Base-by-base conservation (phyloP, 2,113 vertebrate genomes). In the Erythrolamprus reginae region DNA sequence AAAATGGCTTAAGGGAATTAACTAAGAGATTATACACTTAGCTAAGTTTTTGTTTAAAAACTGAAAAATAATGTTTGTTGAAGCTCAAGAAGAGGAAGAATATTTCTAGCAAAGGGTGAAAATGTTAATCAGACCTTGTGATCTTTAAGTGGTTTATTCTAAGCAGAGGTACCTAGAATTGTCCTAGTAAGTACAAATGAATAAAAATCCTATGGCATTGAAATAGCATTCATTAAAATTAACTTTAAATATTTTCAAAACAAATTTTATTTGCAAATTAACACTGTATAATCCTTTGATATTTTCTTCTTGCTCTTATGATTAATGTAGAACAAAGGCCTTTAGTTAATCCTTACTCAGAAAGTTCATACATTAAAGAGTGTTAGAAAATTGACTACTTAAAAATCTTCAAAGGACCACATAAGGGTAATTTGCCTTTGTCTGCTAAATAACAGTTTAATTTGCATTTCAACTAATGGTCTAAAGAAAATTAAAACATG, bases 181-280 rank as follows among this genome's bases (percentile, higher is more conserved):
- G 50, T 50, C 4, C 50, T 24, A 48, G 9, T 52, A 50, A 45
- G 70, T 89, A 89, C 17, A 55, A 45, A 7, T 89, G 24, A 83
- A 83, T 45, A 45, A 42, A 83, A 89, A 55, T 24, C 51, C 42
- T 82, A 83, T 55, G 38, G 21, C 88, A 83, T 19, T 55, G 48
- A 33, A 82, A 55, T 83, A 42, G 28, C 13, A 82, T 89, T 83
- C 48, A 89, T 82, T 82, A 83, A 89, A 89, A 33, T 83, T 70
- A 70, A 55, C 50, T 89, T 83, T 55, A 89, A 89, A 89, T 45
- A 42, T 53, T 89, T 89, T 89, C 70, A 89, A 77, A 21, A 38
- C 61, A 77, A 77, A 77, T 28, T 89, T 82, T 10, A 51, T 70
- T 77, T 48, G 19, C 50, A 89, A 77, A 77, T 77, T 77, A 82